A percentile compares a stretch with the other conserved stretches of the same genome.
Evolutionary conservation across 2,888 invertebrate species (phyloP).

Genomic region (Torymus texanus): DNA sequence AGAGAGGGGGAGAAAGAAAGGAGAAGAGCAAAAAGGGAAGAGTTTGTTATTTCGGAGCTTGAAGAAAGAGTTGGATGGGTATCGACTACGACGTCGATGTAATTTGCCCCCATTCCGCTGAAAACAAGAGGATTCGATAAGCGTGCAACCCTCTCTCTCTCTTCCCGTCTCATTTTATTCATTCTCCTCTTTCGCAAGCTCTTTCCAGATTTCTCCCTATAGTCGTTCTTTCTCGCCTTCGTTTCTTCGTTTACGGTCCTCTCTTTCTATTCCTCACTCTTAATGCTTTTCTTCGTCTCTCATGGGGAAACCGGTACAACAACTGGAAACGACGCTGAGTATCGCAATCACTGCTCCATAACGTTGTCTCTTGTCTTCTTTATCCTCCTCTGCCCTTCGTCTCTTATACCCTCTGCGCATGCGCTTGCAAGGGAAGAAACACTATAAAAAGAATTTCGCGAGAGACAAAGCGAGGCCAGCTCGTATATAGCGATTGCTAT

Average conservation of each 20-base stretch:
- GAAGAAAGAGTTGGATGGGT: constrained; percentile 1
- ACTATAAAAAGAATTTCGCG: constrained; percentile 54
- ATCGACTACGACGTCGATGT: constrained; percentile 56
- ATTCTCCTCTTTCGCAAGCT: not conserved
- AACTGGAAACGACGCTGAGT: constrained; percentile 50
- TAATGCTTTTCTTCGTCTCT: constrained; percentile 28
- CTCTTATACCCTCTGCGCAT: no score
- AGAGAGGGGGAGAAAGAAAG: not conserved
- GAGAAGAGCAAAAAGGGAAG: not conserved
- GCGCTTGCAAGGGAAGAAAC: not conserved
- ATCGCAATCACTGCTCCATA: constrained; percentile 57
- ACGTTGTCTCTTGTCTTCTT: constrained; percentile 47
- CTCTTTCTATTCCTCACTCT: constrained; percentile 6
- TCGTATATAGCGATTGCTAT: constrained; percentile 35
- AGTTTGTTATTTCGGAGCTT: constrained; percentile 42
- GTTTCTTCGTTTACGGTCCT: not conserved
- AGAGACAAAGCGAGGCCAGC: constrained; percentile 42
- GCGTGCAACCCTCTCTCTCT: constrained; percentile 37
- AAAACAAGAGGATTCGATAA: constrained; percentile 54
- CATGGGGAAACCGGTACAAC: constrained; percentile 13
- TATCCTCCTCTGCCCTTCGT: not conserved
- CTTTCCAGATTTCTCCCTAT: constrained; percentile 4
- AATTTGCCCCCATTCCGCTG: constrained; percentile 44
- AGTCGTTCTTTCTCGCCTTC: not conserved
- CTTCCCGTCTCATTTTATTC: constrained; percentile 4